Evolutionary conservation across 2,888 invertebrate species (phyloP), one percentile per base, ranked within the genome.

Genomic region (Iphiclides podalirius): DNA sequence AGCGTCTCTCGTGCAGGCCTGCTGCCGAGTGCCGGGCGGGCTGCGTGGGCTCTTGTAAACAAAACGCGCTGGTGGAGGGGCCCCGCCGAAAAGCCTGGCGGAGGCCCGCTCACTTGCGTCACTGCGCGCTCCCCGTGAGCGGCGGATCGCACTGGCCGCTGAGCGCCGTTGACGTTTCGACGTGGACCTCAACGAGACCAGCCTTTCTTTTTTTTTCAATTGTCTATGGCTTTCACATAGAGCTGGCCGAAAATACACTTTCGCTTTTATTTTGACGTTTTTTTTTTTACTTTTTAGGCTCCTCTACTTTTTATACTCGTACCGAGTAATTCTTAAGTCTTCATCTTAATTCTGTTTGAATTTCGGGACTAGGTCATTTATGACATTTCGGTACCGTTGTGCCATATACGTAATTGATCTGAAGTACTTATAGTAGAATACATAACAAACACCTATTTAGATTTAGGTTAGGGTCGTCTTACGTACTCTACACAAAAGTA

Each of bases 71-170:
- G 86, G 87, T 81, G 87, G 31, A 31, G 87, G 87, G 87, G 87
- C 82, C 84, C 76, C 79, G 73, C 79, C 82, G 75, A 84, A 85
- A 85, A 85, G 84, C 85, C 82, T 83, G 72, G 67, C 72, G 75
- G 75, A 75, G 78, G 65, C 66, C 78, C 84, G 77, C 71, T 84
- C 79, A 82, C 85, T 84, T 81, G 82, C 87, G 84, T 85, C 86
- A 60, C n/a, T n/a, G n/a, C n/a, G n/a, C 65, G 60, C 62, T 63
- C 64, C 64, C 63, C 52, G 43, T 33, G 23, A 38, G 26, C 47
- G 47, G 55, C 50, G 56, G 23, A 20, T 35, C 34, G 33, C 13
- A 23, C 26, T 39, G 40, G 45, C 34, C 43, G 23, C 36, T 33
- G 17, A 12, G 40, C 50, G 40, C 34, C 28, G 31, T 28, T 35